Base-by-base conservation (phyloP, 2,113 vertebrate species). In the Oenanthe melanoleuca region DNA sequence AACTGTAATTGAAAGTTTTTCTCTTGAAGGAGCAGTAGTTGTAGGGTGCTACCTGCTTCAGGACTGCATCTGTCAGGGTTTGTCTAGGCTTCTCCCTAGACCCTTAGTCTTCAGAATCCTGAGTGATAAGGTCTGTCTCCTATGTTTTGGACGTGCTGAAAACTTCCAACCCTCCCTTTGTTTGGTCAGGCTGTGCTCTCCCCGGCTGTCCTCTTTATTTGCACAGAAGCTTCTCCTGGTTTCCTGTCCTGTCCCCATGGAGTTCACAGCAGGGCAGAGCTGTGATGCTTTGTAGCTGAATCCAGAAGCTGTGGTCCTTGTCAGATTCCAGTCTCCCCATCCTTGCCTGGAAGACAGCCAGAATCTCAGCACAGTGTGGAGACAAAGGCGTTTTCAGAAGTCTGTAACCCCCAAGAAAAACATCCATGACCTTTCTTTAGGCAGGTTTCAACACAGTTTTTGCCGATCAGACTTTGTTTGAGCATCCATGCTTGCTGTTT, bases 271-370 rank as follows among this genome's bases (percentile, higher is more conserved):
- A 79, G 95, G 93, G 44, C 87, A 82, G 45, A 45, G 44, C 44
- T 45, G 44, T 20, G 20, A n/a, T 53, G 66, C 90, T 97, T 96
- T 93, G 84, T 89, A 92, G 91, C 80, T 86, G 71, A 77, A 91
- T 95, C 93, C 86, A 92, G 92, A 95, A 95, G 89, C 90, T 33
- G 6, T 72, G n/a, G 91, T 94, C 79, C n/a, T 9, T 94, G 92
- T 95, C 85, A 90, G 90, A 75, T 80, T 86, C 50, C 60, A 91
- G 61, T 89, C 78, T 96, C 89, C 80, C 80, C 33, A 47, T 97
- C 71, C 73, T 94, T 94, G 74, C 82, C 42, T 97, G 96, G 96
- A 97, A 93, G 75, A 89, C 89, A 97, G 97, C 94, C 96, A 97
- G 89, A 74, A 96, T 93, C 88, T 93, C 78, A 86, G 65, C 56